Percentiles rank a stretch among this genome's conserved stretches.
Conservation (phyloP, 1,140 invertebrate genomes). For the Pachypsylla venusta region DNA sequence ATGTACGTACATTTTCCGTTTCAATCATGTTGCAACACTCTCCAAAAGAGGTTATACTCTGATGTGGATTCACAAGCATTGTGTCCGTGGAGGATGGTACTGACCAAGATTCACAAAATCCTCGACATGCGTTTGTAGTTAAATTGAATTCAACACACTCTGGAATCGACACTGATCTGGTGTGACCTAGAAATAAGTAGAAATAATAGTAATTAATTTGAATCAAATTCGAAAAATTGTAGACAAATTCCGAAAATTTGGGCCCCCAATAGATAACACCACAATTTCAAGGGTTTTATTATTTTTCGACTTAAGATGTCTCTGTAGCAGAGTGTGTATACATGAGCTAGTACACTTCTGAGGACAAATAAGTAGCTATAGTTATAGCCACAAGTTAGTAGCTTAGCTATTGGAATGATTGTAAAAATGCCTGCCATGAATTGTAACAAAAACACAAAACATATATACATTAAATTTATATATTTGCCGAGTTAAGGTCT, state of each 20-base stretch:
- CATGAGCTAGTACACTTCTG: not conserved
- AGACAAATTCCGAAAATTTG: not conserved
- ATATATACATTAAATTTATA: too few relatives aligned
- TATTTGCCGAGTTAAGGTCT: too few relatives aligned
- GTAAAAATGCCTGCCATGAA: too few relatives aligned
- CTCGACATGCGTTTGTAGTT: slow-evolving; percentile 72
- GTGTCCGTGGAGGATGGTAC: slow-evolving; percentile 44
- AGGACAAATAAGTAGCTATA: too few relatives aligned
- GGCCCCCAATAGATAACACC: not conserved
- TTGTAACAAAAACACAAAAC: too few relatives aligned
- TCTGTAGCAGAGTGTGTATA: not conserved
- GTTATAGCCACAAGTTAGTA: too few relatives aligned
- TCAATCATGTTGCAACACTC: slow-evolving; percentile 83
- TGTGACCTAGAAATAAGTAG: slow-evolving; percentile 42
- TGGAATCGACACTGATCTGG: slow-evolving; percentile 58
- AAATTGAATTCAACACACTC: slow-evolving; percentile 69
- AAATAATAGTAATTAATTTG: not conserved
- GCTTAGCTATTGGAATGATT: too few relatives aligned
- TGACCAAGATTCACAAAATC: slow-evolving; percentile 71
- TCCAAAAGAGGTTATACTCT: slow-evolving; percentile 66
- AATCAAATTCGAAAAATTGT: not conserved
- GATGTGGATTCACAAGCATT: slow-evolving; percentile 38
- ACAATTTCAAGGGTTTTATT: not conserved
- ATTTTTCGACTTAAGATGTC: not conserved
- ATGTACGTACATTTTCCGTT: slow-evolving; percentile 51